Evolutionary conservation across 2,888 invertebrate genomes (phyloP).

Genomic region (Drosophila picticornis): DNA sequence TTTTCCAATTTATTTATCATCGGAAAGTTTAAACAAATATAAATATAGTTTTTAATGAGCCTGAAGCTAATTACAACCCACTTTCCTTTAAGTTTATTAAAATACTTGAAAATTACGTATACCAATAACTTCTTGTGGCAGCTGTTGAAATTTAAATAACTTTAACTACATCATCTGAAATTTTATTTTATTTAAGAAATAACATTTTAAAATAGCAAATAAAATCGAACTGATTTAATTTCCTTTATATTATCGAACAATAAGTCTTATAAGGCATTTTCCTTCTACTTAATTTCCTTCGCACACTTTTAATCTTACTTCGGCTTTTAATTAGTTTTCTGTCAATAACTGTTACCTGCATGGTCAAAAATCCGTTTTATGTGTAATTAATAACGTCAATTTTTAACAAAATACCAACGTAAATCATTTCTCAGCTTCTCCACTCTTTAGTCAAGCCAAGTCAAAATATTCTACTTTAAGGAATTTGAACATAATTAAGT

Average conservation of each 20-base stretch:
- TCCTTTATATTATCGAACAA: not conserved
- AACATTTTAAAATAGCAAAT: not conserved
- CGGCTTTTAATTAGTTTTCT: not conserved
- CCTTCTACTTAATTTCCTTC: not conserved
- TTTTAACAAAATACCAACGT: not conserved
- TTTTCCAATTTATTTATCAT: not conserved
- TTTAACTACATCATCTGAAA: not conserved
- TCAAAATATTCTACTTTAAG: not conserved
- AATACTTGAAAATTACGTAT: not conserved
- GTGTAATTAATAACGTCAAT: not conserved
- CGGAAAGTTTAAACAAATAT: not conserved
- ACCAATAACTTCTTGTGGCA: not conserved
- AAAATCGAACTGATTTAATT: not conserved
- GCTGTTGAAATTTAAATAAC: not conserved
- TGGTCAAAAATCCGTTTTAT: not conserved
- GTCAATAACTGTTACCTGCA: not conserved
- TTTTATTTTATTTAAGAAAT: not conserved
- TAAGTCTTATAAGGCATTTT: not conserved
- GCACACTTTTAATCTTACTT: not conserved
- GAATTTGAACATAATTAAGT: not conserved
- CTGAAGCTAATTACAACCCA: not conserved
- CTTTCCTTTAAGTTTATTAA: not conserved
- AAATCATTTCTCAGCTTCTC: not conserved
- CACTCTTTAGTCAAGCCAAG: too few relatives aligned
- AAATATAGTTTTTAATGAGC: not conserved